phyloP scores from a whole-genome alignment of 2,888 invertebrate species.

The Macrophya alboannulata region DNA sequence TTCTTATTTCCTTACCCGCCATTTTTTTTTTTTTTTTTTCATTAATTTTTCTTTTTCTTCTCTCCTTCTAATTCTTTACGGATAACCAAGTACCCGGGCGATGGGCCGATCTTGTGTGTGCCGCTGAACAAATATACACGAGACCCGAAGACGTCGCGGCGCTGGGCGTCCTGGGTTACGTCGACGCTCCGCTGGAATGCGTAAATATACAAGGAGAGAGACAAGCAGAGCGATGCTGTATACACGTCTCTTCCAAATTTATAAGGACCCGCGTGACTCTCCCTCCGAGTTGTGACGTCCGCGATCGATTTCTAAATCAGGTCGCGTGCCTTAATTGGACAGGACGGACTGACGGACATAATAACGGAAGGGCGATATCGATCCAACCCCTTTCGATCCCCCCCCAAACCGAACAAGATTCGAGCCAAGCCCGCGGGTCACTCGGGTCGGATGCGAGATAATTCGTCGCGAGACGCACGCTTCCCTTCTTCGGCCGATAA shows the following conservation, averaged over 20 bases:
- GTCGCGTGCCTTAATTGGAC: constrained; percentile 42
- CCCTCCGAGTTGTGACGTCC: constrained; percentile 60
- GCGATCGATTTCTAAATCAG: constrained; percentile 59
- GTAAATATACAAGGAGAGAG: constrained; percentile 76
- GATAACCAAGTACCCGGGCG: constrained; percentile 36
- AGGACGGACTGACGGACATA: constrained; percentile 55
- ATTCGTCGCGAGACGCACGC: constrained; percentile 48
- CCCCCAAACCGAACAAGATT: background rate
- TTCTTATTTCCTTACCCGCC: constrained; percentile 60
- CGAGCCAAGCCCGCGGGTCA: constrained; percentile 36
- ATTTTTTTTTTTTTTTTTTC: constrained; percentile 60
- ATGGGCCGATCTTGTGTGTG: constrained; percentile 69
- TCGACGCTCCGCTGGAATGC: constrained; percentile 73
- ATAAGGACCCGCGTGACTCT: constrained; percentile 66
- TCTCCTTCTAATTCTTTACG: background rate
- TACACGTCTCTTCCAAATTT: constrained; percentile 57
- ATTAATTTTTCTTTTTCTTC: constrained; percentile 24
- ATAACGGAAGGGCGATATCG: constrained; percentile 38
- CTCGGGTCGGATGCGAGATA: constrained; percentile 35
- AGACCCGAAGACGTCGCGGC: constrained; percentile 77
- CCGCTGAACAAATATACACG: constrained; percentile 78
- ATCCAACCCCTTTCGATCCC: constrained; percentile 17
- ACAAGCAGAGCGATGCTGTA: constrained; percentile 51
- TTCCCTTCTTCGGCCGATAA: constrained; percentile 29
- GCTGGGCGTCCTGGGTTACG: constrained; percentile 77